A percentile compares a stretch with the other conserved stretches of the same genome.
Conservation (phyloP, 1,140 invertebrate genomes). For the Dreissena polymorpha region DNA sequence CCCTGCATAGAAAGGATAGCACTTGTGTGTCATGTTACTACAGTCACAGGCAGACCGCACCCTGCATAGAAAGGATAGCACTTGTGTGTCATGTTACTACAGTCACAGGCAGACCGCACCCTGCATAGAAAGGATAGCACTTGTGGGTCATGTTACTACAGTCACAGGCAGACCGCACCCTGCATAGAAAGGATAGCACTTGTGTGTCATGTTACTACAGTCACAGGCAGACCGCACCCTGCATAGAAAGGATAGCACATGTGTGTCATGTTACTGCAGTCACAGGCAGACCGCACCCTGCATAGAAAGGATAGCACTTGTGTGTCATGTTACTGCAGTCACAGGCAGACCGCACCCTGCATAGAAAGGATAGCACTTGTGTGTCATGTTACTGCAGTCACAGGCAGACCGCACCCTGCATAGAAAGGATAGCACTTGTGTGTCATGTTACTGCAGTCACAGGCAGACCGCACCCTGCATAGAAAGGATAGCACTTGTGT, state of each 20-base stretch:
- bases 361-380: constrained; percentile 16
- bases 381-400: constrained; percentile 85
- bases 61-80: constrained; percentile 61
- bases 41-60: constrained; percentile 85
- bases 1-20: constrained; percentile 62
- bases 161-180: constrained; percentile 84
- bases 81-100: constrained; percentile 80
- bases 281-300: constrained; percentile 83
- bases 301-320: constrained; percentile 16
- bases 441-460: constrained; percentile 86
- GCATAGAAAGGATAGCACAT: constrained; percentile 17
- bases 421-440: constrained; percentile 4
- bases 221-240: constrained; percentile 84
- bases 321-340: constrained; percentile 85
- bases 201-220: constrained; percentile 82
- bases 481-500: background rate
- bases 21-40: constrained; percentile 77
- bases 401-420: constrained; percentile 83
- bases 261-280: constrained; percentile 84
- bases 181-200: constrained; percentile 52
- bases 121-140: constrained; percentile 61
- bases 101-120: constrained; percentile 85
- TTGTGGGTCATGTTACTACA: constrained; percentile 82
- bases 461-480: constrained; percentile 82
- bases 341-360: constrained; percentile 83